These are phyloP conservation scores for Drosophila gaucha DNA, from an alignment of 2,888 invertebrate species.

Conservation along the genomic window DNA sequence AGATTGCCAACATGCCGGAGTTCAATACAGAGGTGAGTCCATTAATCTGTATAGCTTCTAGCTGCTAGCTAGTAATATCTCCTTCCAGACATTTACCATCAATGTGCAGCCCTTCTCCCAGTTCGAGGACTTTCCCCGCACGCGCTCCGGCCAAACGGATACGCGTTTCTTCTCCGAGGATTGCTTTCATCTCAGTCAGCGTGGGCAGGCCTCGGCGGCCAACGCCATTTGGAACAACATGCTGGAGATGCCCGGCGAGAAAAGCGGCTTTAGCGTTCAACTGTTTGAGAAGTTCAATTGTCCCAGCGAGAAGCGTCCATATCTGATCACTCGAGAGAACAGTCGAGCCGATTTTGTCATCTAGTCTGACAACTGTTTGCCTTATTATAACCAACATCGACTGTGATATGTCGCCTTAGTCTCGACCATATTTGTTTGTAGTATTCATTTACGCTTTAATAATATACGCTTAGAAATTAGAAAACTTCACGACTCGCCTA, in stretches of 20 bases:
- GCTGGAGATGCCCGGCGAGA: conserved; percentile 86
- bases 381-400: conserved; percentile 24
- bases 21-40: conserved; percentile 81
- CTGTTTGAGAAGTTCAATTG: conserved; percentile 80
- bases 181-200: conserved; percentile 88
- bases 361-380: conserved; percentile 29
- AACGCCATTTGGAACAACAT: conserved; percentile 88
- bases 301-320: conserved; percentile 80
- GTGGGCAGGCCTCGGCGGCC: conserved; percentile 86
- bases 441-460: conserved; percentile 53
- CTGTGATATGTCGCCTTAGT: conserved; percentile 73
- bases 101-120: conserved; percentile 86
- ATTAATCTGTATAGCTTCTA: not conserved
- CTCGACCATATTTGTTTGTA: conserved; percentile 41
- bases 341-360: conserved; percentile 65
- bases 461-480: conserved; percentile 30
- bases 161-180: conserved; percentile 86
- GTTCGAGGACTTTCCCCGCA: conserved; percentile 84
- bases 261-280: conserved; percentile 77
- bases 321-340: conserved; percentile 80
- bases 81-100: conserved; percentile 86
- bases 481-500: conserved; percentile 42
- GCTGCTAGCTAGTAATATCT: too few relatives aligned
- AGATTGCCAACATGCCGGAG: conserved; percentile 84
- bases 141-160: conserved; percentile 85